Percentiles rank a stretch among this genome's conserved stretches.
Conservation (phyloP, 2,888 invertebrate species). For the Orthosia cruda region DNA sequence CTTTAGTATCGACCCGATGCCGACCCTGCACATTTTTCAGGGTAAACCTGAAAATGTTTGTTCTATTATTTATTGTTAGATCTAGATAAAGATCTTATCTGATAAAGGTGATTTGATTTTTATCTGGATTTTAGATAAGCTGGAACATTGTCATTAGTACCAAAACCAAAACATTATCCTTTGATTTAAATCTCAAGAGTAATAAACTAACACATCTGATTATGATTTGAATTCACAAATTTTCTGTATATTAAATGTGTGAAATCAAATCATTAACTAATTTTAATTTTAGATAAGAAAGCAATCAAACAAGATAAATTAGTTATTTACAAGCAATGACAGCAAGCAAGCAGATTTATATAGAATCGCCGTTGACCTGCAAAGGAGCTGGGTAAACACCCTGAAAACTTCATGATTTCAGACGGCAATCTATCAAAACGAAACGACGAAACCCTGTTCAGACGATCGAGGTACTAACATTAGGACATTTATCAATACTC, state of each 20-base stretch:
- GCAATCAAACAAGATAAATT: background rate
- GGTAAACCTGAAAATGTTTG: constrained; percentile 76
- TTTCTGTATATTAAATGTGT: background rate
- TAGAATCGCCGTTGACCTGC: background rate
- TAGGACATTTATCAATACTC: background rate
- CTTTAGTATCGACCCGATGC: constrained; percentile 88
- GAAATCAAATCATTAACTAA: background rate
- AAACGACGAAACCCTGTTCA: background rate
- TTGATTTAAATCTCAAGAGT: background rate
- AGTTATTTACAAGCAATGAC: background rate
- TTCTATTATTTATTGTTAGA: constrained; percentile 37
- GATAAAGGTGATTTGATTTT: background rate
- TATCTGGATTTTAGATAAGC: constrained; percentile 9
- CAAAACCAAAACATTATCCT: background rate
- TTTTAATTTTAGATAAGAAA: background rate
- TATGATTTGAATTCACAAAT: no score
- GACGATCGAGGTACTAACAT: background rate
- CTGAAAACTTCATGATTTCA: constrained; percentile 1
- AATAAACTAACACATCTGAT: background rate
- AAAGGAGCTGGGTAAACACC: background rate
- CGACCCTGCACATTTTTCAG: constrained; percentile 89
- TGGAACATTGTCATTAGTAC: background rate
- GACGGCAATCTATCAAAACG: background rate
- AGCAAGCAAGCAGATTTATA: background rate
- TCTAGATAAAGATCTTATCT: constrained; percentile 40